Base-by-base conservation (phyloP, 2,888 invertebrate species). In the Eristalis pertinax region DNA sequence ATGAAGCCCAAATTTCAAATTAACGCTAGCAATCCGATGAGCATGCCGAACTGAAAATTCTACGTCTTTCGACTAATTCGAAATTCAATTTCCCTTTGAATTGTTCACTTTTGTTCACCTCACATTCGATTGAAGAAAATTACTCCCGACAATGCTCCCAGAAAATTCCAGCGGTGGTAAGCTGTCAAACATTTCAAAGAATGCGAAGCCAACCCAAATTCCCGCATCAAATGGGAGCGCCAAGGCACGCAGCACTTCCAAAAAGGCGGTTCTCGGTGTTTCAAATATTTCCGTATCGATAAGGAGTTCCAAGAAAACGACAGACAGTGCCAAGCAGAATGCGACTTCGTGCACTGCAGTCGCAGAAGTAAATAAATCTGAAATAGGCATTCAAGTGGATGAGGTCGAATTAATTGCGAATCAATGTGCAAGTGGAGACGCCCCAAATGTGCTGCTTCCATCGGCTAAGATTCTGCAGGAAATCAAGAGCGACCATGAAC, bases 401-500 rank as follows among this genome's bases (percentile, higher is more conserved):
- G 82, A 72, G 19, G 62, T 72, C 4, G 76, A 76, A 62, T 65
- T 76, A 0, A 65, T 50, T 67, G 72, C 64, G 26, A 70, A 11
- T n/a, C 24, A 58, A 38, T 22, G 50, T 38, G 19, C n/a, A 0
- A n/a, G 19, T 4, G 50, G 50, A 11, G 67, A 70, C 38, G 67
- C 41, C 2, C 32, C 15, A 7, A 62, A 22, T 29, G 65, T 91
- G 13, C 50, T 91, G 29, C 24, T 88, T 19, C 91, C 92, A 1
- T 91, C 92, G 0, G 72, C 69, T n/a, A 43, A 81, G 0, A n/a
- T 92, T 11, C 68, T 89, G 1, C 77, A 76, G 0, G 89, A 91
- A 72, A 91, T 92, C 38, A 91, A 91, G 1, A 88, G 85, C 56
- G 64, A 67, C 2, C 89, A 90, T 0, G 77, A 88, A 60, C 41